phyloP scores from a whole-genome alignment of 2,888 invertebrate genomes.

The Stenotaenia linearis region DNA sequence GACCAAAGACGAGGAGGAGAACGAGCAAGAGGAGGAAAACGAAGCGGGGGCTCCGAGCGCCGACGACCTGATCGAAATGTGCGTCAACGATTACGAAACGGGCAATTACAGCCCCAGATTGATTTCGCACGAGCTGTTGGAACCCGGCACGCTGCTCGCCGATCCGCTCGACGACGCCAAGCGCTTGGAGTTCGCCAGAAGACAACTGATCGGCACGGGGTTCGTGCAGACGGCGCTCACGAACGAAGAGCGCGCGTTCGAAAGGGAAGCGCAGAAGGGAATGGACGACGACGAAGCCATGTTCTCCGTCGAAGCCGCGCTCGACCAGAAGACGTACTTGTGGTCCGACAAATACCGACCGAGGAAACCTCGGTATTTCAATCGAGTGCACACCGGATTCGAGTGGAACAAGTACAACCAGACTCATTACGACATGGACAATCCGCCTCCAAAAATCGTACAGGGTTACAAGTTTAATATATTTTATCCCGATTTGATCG shows the following conservation, averaged over 20 bases:
- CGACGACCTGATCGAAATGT: slow-evolving; percentile 45
- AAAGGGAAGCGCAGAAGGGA: slow-evolving; percentile 73
- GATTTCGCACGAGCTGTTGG: slow-evolving; percentile 59
- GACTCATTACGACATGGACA: slow-evolving; percentile 99
- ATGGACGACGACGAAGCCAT: slow-evolving; percentile 81
- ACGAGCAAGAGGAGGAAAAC: slow-evolving; percentile 37
- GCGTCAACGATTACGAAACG: slow-evolving; percentile 63
- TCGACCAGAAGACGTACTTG: slow-evolving; percentile 79
- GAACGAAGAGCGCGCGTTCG: slow-evolving; percentile 62
- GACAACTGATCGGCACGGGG: slow-evolving; percentile 58
- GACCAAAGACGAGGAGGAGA: slow-evolving; percentile 30
- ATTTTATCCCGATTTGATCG: slow-evolving; percentile 97
- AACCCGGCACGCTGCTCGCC: slow-evolving; percentile 68
- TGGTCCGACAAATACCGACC: slow-evolving; percentile 99
- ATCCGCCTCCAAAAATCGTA: slow-evolving; percentile 99
- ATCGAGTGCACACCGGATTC: slow-evolving; percentile 75
- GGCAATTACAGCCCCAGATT: slow-evolving; percentile 80
- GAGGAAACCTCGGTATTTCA: slow-evolving; percentile 95
- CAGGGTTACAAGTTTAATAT: slow-evolving; percentile 99
- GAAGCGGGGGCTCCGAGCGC: background rate
- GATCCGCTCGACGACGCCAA: slow-evolving; percentile 69
- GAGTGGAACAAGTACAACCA: slow-evolving; percentile 99
- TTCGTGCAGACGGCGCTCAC: slow-evolving; percentile 54
- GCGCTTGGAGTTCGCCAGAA: slow-evolving; percentile 65
- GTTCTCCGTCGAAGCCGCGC: slow-evolving; percentile 81